These are phyloP conservation scores for Moxostoma hubbsi DNA, from an alignment of 2,797 vertebrate genomes.

Conservation along the genomic window DNA sequence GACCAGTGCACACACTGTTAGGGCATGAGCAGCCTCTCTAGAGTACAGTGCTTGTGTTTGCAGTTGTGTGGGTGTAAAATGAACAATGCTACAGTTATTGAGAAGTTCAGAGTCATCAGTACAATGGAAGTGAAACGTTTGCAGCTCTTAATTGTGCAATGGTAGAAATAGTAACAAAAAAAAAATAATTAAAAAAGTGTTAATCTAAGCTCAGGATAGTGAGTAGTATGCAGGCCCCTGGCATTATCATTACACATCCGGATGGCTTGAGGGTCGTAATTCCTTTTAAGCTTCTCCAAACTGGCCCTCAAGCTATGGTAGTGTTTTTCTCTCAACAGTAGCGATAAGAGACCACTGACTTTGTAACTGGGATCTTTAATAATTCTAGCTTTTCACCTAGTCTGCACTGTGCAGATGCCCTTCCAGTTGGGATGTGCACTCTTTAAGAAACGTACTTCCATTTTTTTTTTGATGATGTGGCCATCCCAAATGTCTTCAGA, in stretches of 20 bases:
- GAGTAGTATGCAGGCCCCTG: conserved; percentile 73
- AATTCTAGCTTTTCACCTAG: conserved; percentile 23
- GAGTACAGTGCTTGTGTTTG: background rate
- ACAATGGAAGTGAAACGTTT: background rate
- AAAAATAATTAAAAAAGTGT: background rate
- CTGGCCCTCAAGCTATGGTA: conserved; percentile 34
- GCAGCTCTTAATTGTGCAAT: background rate
- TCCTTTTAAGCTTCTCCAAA: conserved; percentile 36
- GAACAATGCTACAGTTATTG: background rate
- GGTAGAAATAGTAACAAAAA: conserved; percentile 6
- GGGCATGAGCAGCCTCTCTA: no score
- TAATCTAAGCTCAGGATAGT: conserved; percentile 64
- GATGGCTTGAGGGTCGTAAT: conserved; percentile 36
- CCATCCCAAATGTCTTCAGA: conserved; percentile 34
- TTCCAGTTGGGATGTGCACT: background rate
- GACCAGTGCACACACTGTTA: background rate
- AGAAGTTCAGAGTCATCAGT: conserved; percentile 14
- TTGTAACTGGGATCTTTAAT: conserved; percentile 11
- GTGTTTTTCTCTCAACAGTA: background rate
- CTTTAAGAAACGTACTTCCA: background rate
- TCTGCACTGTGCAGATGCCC: background rate
- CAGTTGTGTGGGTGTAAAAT: conserved; percentile 3
- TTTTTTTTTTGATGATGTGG: background rate
- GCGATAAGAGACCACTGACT: conserved; percentile 19
- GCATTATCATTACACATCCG: conserved; percentile 58